phyloP scores from a whole-genome alignment of 1,140 invertebrate species.

The Aphidius ervi region DNA sequence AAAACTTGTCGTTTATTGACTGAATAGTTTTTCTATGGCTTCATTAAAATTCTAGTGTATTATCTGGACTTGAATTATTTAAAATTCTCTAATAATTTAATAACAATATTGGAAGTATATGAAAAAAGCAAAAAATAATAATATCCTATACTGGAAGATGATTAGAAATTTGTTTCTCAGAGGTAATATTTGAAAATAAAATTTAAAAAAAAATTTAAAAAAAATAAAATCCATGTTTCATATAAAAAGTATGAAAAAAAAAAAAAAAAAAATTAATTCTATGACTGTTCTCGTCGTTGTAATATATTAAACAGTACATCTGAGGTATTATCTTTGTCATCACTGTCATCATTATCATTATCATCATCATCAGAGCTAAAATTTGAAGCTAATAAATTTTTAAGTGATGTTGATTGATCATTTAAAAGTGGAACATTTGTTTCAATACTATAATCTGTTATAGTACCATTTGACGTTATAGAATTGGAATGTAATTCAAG shows the following conservation, averaged over 20 bases:
- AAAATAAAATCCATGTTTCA: neutral
- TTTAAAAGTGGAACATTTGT: conserved; percentile 41
- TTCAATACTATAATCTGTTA: conserved; percentile 39
- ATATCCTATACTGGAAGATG: neutral
- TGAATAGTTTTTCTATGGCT: too few relatives aligned
- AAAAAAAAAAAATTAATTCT: neutral
- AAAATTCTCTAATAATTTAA: too few relatives aligned
- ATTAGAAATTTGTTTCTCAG: neutral
- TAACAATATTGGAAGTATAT: neutral
- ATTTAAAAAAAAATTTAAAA: neutral
- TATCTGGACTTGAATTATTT: too few relatives aligned
- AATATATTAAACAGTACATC: conserved; percentile 49
- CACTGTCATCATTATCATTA: conserved; percentile 43
- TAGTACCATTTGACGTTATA: conserved; percentile 31
- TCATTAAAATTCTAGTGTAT: too few relatives aligned
- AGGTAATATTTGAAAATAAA: neutral
- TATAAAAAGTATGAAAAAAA: conserved; percentile 5
- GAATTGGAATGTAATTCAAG: conserved; percentile 45
- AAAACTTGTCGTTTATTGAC: too few relatives aligned
- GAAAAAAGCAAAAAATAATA: neutral
- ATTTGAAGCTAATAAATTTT: conserved; percentile 46
- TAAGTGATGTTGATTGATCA: conserved; percentile 46
- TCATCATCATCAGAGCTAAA: conserved; percentile 50
- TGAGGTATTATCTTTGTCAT: conserved; percentile 41
- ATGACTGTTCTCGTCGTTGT: conserved; percentile 45